phyloP scores from a whole-genome alignment of 2,113 vertebrate genomes.

The Toxotes chatareus region DNA sequence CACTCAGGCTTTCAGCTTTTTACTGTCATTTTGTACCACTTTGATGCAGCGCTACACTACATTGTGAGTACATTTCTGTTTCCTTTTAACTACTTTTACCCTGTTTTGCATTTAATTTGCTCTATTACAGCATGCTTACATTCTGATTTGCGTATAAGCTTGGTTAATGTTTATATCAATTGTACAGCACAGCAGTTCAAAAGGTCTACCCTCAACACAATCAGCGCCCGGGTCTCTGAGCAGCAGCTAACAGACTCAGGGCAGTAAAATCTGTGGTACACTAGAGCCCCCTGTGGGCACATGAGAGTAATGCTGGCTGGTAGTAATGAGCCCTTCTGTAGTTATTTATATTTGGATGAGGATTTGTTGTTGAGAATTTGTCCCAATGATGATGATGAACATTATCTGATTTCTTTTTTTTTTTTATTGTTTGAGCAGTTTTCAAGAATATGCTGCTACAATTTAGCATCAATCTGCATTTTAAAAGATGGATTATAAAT shows the following conservation, averaged over 20 bases:
- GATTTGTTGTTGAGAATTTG: slow-evolving; percentile 64
- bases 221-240: slow-evolving; percentile 60
- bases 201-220: slow-evolving; percentile 75
- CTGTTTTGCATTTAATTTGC: slow-evolving; percentile 57
- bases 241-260: slow-evolving; percentile 46
- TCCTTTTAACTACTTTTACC: slow-evolving; percentile 29
- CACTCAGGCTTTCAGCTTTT: slow-evolving; percentile 47
- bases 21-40: slow-evolving; percentile 4
- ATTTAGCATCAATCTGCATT: slow-evolving; percentile 11
- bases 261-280: slow-evolving; percentile 87
- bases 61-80: slow-evolving; percentile 3
- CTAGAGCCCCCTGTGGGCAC: slow-evolving; percentile 94
- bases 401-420: slow-evolving; percentile 48
- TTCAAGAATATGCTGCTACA: slow-evolving; percentile 8
- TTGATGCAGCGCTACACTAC: slow-evolving; percentile 1
- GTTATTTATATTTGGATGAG: slow-evolving; percentile 62
- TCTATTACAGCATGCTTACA: slow-evolving; percentile 43
- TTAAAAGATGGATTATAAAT: slow-evolving; percentile 14
- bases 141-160: slow-evolving; percentile 69
- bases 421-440: slow-evolving; percentile 15
- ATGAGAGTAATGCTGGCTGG: slow-evolving; percentile 60
- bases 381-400: slow-evolving; percentile 62
- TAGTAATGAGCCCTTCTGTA: slow-evolving; percentile 43
- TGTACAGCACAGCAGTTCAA: slow-evolving; percentile 75
- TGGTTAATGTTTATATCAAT: slow-evolving; percentile 79